Evolutionary conservation across 2,888 invertebrate species (phyloP).

Genomic region (Lycocerus yunnanus): DNA sequence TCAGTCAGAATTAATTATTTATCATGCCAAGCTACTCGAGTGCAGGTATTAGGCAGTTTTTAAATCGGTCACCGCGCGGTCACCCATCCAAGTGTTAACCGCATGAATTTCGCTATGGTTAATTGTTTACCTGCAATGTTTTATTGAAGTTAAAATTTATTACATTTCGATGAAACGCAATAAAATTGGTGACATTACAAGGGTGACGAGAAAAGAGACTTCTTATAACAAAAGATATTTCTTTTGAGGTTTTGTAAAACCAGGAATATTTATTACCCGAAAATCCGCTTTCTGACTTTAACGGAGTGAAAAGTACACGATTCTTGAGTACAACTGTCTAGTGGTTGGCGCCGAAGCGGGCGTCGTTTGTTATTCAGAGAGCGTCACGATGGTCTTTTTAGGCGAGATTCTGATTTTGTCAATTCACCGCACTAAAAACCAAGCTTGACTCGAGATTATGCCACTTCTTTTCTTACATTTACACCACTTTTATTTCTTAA

Average conservation of each 20-base stretch:
- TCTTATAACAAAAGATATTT: not conserved
- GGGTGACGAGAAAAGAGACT: not conserved
- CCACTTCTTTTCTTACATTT: conserved; percentile 40
- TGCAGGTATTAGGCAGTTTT: too few species aligned
- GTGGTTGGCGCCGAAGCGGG: conserved; percentile 37
- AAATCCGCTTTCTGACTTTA: conserved; percentile 31
- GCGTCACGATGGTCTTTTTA: conserved; percentile 43
- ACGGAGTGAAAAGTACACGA: conserved; percentile 38
- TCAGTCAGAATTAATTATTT: too few species aligned
- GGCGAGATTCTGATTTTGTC: conserved; percentile 42
- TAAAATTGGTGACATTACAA: not conserved
- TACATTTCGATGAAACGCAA: not conserved
- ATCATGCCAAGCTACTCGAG: too few species aligned
- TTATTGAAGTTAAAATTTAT: too few species aligned
- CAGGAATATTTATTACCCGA: conserved; percentile 27
- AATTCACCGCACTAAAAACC: conserved; percentile 42
- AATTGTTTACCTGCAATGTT: too few species aligned
- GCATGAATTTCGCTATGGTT: too few species aligned
- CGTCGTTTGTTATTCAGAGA: conserved; percentile 45
- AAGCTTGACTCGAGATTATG: conserved; percentile 35
- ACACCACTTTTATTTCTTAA: conserved; percentile 39
- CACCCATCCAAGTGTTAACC: too few species aligned
- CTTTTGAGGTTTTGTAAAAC: not conserved
- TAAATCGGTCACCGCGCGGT: too few species aligned
- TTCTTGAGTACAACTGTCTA: conserved; percentile 34